Evolutionary conservation across 2,888 invertebrate species (phyloP).

Genomic region (Micoletzkya japonica): DNA sequence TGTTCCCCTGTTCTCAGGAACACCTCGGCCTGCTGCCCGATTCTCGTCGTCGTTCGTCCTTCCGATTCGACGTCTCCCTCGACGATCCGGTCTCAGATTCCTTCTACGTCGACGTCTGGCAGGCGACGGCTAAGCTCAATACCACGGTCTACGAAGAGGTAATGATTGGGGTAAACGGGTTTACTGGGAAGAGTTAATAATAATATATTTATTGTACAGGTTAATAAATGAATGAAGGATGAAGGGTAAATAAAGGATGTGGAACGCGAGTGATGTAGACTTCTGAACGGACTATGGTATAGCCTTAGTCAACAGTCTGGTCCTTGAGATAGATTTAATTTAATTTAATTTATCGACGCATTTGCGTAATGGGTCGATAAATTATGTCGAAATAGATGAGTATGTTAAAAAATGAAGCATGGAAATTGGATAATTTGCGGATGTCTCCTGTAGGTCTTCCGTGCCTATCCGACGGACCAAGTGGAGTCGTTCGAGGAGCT

Average conservation of each 20-base stretch:
- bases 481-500: conserved; percentile 80
- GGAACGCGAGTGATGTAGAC: no score
- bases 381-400: neutral
- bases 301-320: no score
- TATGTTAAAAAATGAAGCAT: neutral
- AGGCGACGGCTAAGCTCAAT: conserved; percentile 78
- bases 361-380: neutral
- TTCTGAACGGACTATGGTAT: no score
- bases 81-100: conserved; percentile 78
- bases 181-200: no score
- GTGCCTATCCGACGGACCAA: conserved; percentile 84
- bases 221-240: neutral
- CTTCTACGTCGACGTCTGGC: conserved; percentile 86
- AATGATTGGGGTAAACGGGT: neutral
- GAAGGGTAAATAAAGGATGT: neutral
- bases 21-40: conserved; percentile 79
- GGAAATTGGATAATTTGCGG: neutral
- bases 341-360: neutral
- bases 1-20: conserved; percentile 69
- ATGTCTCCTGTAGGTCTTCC: conserved; percentile 74
- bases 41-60: conserved; percentile 50
- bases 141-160: conserved; percentile 86
- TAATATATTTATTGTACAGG: no score
- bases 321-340: no score
- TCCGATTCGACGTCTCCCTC: conserved; percentile 42